Conservation (phyloP, 2,888 invertebrate genomes). For the Diadromus collaris region DNA sequence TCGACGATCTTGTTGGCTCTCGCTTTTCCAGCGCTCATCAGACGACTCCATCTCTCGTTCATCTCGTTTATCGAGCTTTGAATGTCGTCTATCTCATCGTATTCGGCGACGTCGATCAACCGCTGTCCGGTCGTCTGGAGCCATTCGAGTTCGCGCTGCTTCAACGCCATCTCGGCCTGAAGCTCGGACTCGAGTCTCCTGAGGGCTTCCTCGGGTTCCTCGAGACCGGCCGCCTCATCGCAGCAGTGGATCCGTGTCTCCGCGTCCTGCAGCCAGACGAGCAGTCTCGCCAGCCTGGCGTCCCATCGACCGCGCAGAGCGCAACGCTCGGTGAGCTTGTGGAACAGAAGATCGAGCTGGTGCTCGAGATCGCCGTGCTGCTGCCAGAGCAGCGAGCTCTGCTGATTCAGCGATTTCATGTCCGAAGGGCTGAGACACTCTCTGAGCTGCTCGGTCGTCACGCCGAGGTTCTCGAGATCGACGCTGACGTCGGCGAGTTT, state of each 20-base stretch:
- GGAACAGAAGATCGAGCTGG: conserved; percentile 87
- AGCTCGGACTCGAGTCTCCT: conserved; percentile 88
- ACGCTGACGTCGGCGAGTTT: conserved; percentile 83
- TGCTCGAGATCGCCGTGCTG: conserved; percentile 91
- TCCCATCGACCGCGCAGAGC: conserved; percentile 88
- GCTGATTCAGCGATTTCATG: conserved; percentile 90
- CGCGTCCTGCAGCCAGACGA: conserved; percentile 86
- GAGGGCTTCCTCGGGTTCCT: conserved; percentile 88
- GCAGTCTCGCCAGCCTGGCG: conserved; percentile 84
- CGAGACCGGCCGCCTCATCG: conserved; percentile 77
- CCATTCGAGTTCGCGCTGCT: conserved; percentile 91
- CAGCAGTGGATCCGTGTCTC: conserved; percentile 81
- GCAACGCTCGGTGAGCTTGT: conserved; percentile 88
- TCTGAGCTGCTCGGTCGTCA: conserved; percentile 90
- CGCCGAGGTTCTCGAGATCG: conserved; percentile 87
- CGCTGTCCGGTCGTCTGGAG: conserved; percentile 85
- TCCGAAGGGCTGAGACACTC: conserved; percentile 93
- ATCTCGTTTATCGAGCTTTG: conserved; percentile 83
- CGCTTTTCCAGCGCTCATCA: conserved; percentile 85
- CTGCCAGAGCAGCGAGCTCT: conserved; percentile 89
- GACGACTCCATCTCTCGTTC: conserved; percentile 86
- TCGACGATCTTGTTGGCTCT: conserved; percentile 88
- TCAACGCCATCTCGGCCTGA: conserved; percentile 88
- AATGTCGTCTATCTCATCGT: conserved; percentile 83
- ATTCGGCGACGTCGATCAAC: conserved; percentile 84